A percentile compares a stretch with the other conserved stretches of the same genome.
Conservation (phyloP, 2,113 vertebrate genomes). For the Puma concolor region DNA sequence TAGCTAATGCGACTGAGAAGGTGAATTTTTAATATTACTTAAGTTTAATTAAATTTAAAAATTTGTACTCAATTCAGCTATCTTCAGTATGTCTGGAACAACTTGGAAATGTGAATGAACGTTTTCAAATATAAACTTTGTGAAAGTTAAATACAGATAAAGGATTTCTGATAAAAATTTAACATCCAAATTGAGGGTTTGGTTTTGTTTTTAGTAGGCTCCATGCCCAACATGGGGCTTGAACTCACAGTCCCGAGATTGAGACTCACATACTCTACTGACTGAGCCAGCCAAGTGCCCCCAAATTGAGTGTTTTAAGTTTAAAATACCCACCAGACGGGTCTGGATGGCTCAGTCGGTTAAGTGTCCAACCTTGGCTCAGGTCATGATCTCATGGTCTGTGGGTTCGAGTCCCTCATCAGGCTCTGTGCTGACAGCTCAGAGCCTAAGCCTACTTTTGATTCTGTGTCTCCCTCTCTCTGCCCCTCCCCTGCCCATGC, state of each 20-base stretch:
- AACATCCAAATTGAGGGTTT: background rate
- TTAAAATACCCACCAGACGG: too few relatives aligned
- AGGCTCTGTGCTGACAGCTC: too few relatives aligned
- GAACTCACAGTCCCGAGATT: background rate
- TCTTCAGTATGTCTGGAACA: background rate
- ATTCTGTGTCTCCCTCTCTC: too few relatives aligned
- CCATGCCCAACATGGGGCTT: background rate
- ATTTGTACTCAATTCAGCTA: background rate
- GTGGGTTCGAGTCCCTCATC: too few relatives aligned
- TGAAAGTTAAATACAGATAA: background rate
- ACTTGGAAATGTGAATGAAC: background rate
- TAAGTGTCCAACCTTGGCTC: too few relatives aligned
- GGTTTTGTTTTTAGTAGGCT: background rate
- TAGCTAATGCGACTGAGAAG: background rate
- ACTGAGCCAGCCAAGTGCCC: background rate
- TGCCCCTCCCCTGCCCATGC: too few relatives aligned
- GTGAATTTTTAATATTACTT: background rate
- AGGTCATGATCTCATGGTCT: too few relatives aligned
- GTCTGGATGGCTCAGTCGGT: too few relatives aligned
- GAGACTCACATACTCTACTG: background rate
- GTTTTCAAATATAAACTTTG: conserved; percentile 20
- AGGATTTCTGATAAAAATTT: conserved; percentile 5
- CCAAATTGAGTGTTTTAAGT: too few relatives aligned
- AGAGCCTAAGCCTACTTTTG: too few relatives aligned
- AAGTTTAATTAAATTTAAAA: background rate